Base-by-base conservation (phyloP, 2,888 invertebrate species). In the Margaritifera margaritifera region DNA sequence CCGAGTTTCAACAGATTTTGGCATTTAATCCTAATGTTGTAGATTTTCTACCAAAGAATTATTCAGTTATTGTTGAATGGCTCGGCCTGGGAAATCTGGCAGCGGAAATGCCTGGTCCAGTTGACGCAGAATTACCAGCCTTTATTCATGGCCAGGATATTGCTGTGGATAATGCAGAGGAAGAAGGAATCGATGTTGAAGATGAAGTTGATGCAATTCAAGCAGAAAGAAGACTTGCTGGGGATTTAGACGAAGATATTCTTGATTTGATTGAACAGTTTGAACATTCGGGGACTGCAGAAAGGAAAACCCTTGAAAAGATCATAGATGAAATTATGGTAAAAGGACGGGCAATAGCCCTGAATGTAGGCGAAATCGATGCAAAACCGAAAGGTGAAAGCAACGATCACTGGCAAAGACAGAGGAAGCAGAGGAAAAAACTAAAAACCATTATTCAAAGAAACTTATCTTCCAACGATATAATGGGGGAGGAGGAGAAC, bases 401-500 rank as follows among this genome's bases (percentile, higher is more conserved):
- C 18, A 65, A 68, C 18, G 66, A 66, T 6, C 70, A 71, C 63
- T 72, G 71, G 74, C 64, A 77, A 50, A 68, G 59, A 19, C 67
- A 67, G 20, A 71, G 55, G 52, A 64, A 69, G 60, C 53, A 71
- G 42, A 75, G 64, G 54, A 77, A 76, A 71, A 77, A 74, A 55
- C 53, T 71, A 60, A 80, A 80, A 64, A 62, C 59, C 50, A 72
- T 69, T 25, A 57, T 76, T 19, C 74, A 69, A n/a, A 71, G 60
- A 60, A 73, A 80, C 18, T 64, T 86, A 3, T 58, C 71, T 31
- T 75, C 72, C 11, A 60, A 54, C 11, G 80, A 83, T 22, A 68
- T 63, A 8, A 80, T 86, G 84, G 65, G 60, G n/a, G 74, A 77
- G n/a, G 78, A 76, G 8, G 82, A 85, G 62, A 78, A 69, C 19